phyloP scores from a whole-genome alignment of 2,113 vertebrate species.

The Pongo abelii region DNA sequence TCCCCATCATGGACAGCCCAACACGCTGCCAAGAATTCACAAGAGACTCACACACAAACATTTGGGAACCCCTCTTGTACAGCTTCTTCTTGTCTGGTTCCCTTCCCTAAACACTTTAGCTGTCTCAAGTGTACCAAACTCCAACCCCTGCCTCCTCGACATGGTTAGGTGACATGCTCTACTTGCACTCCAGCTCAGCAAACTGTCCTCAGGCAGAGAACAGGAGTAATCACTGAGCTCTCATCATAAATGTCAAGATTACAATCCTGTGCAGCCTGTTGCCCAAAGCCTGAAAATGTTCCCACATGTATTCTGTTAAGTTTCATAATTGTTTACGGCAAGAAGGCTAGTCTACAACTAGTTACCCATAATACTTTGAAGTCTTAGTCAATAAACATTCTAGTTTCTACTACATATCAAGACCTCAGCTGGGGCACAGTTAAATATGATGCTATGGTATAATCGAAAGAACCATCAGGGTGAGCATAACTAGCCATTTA shows the following conservation, averaged over 20 bases:
- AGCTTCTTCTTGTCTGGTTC: background rate
- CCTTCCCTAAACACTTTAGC: background rate
- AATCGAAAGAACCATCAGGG: background rate
- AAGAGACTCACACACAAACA: background rate
- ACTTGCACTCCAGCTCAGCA: background rate
- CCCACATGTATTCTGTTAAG: background rate
- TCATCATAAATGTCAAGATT: background rate
- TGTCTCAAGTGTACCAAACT: background rate
- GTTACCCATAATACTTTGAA: background rate
- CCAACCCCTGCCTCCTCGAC: background rate
- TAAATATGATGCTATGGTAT: background rate
- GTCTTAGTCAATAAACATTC: background rate
- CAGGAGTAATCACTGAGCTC: background rate
- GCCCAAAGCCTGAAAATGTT: background rate
- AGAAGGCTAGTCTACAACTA: background rate
- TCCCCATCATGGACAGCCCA: background rate
- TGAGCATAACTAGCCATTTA: background rate
- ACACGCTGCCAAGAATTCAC: background rate
- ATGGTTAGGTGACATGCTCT: background rate
- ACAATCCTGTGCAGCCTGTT: background rate
- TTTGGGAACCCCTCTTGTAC: background rate
- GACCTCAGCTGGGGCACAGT: background rate
- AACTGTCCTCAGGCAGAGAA: background rate
- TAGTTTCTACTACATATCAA: background rate
- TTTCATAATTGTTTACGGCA: background rate